Evolutionary conservation across 2,113 vertebrate genomes (phyloP).

Genomic region (Blennius ocellaris): DNA sequence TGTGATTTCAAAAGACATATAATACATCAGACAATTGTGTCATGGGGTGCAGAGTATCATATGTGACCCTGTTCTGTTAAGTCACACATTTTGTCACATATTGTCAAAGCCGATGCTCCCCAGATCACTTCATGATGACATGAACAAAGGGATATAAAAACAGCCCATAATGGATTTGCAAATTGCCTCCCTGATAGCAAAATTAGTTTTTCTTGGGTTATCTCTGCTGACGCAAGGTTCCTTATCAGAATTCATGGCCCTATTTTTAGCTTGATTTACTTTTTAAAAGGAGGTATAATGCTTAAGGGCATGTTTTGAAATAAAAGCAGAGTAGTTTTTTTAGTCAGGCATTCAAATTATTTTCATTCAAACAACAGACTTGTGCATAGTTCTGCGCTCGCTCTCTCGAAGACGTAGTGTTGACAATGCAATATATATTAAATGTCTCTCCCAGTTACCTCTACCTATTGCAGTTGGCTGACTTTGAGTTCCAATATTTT

Average conservation of each 20-base stretch:
- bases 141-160: slow-evolving; percentile 76
- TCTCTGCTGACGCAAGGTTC: slow-evolving; percentile 69
- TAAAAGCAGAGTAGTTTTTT: slow-evolving; percentile 54
- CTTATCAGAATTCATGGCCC: slow-evolving; percentile 76
- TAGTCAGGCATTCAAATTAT: slow-evolving; percentile 41
- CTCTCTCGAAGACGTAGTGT: slow-evolving; percentile 26
- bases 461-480: too few species aligned
- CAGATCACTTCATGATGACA: slow-evolving; percentile 72
- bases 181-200: slow-evolving; percentile 73
- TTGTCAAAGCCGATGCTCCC: slow-evolving; percentile 71
- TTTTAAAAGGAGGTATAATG: slow-evolving; percentile 58
- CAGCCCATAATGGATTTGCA: slow-evolving; percentile 73
- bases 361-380: slow-evolving; percentile 51
- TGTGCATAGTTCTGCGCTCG: slow-evolving; percentile 15
- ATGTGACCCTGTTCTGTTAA: slow-evolving; percentile 67
- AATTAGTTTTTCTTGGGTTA: slow-evolving; percentile 77
- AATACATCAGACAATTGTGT: slow-evolving; percentile 52
- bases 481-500: too few species aligned
- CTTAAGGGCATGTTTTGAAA: slow-evolving; percentile 71
- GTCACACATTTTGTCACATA: slow-evolving; percentile 39
- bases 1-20: slow-evolving; percentile 48
- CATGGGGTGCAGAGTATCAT: slow-evolving; percentile 57
- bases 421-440: slow-evolving; percentile 13
- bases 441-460: background rate
- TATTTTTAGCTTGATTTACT: slow-evolving; percentile 72